phyloP scores from a whole-genome alignment of 2,888 invertebrate genomes.

The Andrena fulva region DNA sequence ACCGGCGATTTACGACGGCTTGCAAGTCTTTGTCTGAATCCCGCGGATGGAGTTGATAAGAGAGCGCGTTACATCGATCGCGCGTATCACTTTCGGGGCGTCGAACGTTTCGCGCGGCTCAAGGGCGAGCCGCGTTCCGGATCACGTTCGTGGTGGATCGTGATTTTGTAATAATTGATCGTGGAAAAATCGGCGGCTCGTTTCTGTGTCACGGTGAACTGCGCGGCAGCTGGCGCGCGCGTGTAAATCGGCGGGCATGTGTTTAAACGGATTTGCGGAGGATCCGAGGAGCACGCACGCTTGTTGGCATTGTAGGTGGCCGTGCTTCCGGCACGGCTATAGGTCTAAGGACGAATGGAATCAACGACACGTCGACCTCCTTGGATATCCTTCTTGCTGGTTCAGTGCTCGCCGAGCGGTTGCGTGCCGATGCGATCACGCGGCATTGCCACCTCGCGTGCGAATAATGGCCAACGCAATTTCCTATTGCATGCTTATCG shows the following conservation, averaged over 20 bases:
- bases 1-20: not conserved
- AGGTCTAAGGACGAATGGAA: constrained; percentile 19
- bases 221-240: too few species aligned
- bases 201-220: too few species aligned
- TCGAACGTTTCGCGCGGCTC: too few species aligned
- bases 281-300: too few species aligned
- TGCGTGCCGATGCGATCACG: constrained; percentile 20
- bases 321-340: not conserved
- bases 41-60: not conserved
- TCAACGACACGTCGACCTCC: constrained; percentile 16
- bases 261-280: too few species aligned
- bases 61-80: not conserved
- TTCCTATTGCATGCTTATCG: constrained; percentile 14
- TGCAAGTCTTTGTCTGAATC: not conserved
- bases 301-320: too few species aligned
- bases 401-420: constrained; percentile 20
- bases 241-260: too few species aligned
- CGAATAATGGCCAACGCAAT: constrained; percentile 18
- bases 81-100: not conserved
- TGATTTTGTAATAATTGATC: too few species aligned
- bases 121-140: too few species aligned
- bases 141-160: too few species aligned
- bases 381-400: not conserved
- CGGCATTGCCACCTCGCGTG: constrained; percentile 22
- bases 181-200: too few species aligned